Base-by-base conservation (phyloP, 2,797 vertebrate species). In the Rachycentron canadum region DNA sequence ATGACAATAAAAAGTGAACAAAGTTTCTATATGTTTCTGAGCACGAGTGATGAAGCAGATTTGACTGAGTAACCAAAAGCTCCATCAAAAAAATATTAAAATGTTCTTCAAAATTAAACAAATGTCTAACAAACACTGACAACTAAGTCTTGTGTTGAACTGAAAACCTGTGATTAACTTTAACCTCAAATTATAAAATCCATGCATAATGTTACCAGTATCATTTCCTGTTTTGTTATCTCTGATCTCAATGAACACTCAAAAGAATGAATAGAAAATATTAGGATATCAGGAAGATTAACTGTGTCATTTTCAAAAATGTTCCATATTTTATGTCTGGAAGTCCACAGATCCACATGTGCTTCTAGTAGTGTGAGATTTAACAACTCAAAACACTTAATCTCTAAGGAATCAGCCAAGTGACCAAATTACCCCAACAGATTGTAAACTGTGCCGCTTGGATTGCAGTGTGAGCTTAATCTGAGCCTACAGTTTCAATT, bases 391-490 rank as follows among this genome's bases (percentile, higher is more conserved):
- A 26, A 53, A 36, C 58, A 26, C 41, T 74, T 80, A n/a, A 78
- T 62, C 62, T 53, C 38, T 13, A 68, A 55, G 76, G 75, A 85
- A 81, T 64, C 73, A 82, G 32, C 73, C 85, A 58, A 85, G 77
- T 76, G 59, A 88, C 66, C 73, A 91, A 91, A 90, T 91, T 89
- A 82, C 81, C 87, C 78, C 69, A 84, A 71, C 86, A 89, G 87
- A 92, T 88, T 93, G 90, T 86, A 85, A 86, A 84, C 34, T 83
- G 73, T 87, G 73, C 57, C 25, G 72, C 73, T 67, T 85, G 73
- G 81, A 89, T 90, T 91, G 84, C 71, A 82, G 69, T 26, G 64
- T 60, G 70, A 74, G 84, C 79, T 91, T 92, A 92, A 92, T 93
- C 89, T 84, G 59, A 86, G 64, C 66, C 82, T 38, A 63, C 80